phyloP scores from a whole-genome alignment of 2,888 invertebrate genomes.

The Epinotia ramella region DNA sequence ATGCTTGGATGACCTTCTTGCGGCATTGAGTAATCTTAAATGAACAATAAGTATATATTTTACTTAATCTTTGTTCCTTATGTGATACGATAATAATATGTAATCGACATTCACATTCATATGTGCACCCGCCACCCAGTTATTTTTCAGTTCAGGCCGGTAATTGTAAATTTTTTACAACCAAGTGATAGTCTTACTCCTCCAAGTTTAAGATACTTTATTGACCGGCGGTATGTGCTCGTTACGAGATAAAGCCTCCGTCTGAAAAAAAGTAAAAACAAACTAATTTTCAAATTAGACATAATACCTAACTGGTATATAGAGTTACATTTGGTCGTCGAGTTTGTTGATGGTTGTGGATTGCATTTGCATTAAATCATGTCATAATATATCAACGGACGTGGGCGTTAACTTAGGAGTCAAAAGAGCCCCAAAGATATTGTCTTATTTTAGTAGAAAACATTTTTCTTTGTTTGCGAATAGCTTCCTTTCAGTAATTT shows the following conservation, averaged over 20 bases:
- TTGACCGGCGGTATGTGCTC: not conserved
- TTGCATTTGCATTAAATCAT: too few relatives aligned
- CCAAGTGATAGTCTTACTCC: too few relatives aligned
- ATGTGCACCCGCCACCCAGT: not conserved
- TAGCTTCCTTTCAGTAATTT: not conserved
- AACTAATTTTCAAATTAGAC: not conserved
- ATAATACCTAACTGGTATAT: too few relatives aligned
- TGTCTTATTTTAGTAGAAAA: not conserved
- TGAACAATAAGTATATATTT: not conserved
- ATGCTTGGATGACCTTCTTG: conserved; percentile 19
- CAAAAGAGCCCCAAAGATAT: too few relatives aligned
- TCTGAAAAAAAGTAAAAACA: not conserved
- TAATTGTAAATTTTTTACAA: not conserved
- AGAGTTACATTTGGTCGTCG: too few relatives aligned
- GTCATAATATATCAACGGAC: too few relatives aligned
- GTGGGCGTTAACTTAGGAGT: too few relatives aligned
- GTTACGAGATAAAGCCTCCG: not conserved
- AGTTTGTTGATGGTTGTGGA: too few relatives aligned
- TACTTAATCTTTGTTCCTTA: conserved; percentile 25
- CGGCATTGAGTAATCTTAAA: conserved; percentile 10
- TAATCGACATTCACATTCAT: not conserved
- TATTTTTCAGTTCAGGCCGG: too few relatives aligned
- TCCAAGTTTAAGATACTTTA: too few relatives aligned
- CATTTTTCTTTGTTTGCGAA: not conserved
- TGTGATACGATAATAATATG: conserved; percentile 1